phyloP scores from a whole-genome alignment of 2,797 vertebrate genomes.

The Pipistrellus kuhlii region DNA sequence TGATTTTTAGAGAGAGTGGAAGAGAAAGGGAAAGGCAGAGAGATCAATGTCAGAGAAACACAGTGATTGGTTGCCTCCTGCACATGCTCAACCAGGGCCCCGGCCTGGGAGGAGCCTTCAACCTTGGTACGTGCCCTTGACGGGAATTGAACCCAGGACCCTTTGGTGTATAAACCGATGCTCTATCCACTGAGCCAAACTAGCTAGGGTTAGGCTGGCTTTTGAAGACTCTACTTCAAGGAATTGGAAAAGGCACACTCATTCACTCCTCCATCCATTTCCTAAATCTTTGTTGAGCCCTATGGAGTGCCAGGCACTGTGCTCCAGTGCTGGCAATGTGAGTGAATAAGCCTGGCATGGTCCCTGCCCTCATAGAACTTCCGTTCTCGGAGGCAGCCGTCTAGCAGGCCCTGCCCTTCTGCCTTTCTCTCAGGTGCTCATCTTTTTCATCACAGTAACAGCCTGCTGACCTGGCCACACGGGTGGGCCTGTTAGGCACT shows the following conservation, averaged over 20 bases:
- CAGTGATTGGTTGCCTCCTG: too few species aligned
- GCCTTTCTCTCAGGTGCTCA: not conserved
- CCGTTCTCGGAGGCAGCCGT: not conserved
- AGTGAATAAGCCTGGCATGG: not conserved
- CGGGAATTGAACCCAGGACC: too few species aligned
- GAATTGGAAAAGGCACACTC: not conserved
- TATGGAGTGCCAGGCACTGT: rapidly evolving
- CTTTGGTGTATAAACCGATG: too few species aligned
- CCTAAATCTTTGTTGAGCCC: not conserved
- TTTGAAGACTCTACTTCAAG: not conserved
- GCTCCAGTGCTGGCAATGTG: not conserved
- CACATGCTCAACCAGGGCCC: too few species aligned
- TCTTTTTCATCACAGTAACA: not conserved
- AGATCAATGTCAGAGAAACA: too few species aligned
- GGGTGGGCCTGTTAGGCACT: not conserved
- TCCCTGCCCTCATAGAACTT: not conserved
- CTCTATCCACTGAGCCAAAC: too few species aligned
- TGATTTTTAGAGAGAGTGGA: too few species aligned
- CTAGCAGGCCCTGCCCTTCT: not conserved
- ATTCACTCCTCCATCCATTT: too few species aligned
- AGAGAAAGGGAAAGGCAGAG: too few species aligned
- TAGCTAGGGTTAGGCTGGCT: not conserved
- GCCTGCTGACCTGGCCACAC: not conserved
- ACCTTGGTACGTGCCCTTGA: too few species aligned
- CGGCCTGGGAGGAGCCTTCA: too few species aligned